Evolutionary conservation across 2,113 vertebrate species (phyloP), one percentile per base, ranked within the genome.

Genomic region (Vulpes vulpes): DNA sequence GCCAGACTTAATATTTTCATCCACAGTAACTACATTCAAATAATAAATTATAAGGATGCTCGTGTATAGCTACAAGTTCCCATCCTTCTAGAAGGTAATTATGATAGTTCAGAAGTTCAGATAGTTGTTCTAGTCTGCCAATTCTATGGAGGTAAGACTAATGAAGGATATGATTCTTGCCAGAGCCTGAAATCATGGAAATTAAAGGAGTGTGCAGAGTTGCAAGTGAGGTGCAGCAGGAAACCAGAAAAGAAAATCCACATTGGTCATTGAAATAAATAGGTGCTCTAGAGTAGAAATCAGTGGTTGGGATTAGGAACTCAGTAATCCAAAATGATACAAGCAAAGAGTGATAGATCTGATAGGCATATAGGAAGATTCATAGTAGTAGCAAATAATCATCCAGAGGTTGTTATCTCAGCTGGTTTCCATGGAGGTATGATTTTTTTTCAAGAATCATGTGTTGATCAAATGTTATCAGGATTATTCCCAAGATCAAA

Each of bases 401-500:
- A 83, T n/a, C 11, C 38, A 80, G 59, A 89, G 4, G 43, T 38
- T 59, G 30, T 74, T 78, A 71, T 62, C 12, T 71, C 6, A 12
- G 35, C 57, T 92, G 62, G 38, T 57, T 94, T 96, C 69, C 15
- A 62, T 15, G n/a, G 55, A 84, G 65, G 32, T 82, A 85, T 95
- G 59, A 85, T 67, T 82, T 94, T 74, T 84, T 87, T 59, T 94
- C 64, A 85, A 27, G 73, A 51, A 32, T 93, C 17, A 32, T 71
- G 16, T 38, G 32, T 88, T 76, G 35, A 96, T 22, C 30, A 96
- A 92, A 84, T 78, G 53, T 23, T 55, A 49, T 35, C 27, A 89
- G 53, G 3, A 11, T 82, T 93, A 55, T 79, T 60, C 64, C 38
- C 71, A 91, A 73, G 71, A 51, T 88, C 92, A 92, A 84, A 82